phyloP scores from a whole-genome alignment of 1,140 invertebrate genomes.

The Drosophila quadrilineata region DNA sequence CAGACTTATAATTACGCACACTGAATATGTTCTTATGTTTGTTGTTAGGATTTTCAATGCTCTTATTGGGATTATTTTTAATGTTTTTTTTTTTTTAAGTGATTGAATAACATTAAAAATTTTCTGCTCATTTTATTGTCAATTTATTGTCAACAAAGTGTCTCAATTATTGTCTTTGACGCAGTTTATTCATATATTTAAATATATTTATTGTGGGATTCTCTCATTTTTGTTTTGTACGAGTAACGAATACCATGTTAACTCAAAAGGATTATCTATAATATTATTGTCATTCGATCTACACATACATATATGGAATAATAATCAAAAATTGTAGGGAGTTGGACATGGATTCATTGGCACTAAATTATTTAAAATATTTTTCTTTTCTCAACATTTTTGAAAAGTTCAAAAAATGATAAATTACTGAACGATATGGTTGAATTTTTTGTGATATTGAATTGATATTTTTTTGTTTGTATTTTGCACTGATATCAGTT shows the following conservation, averaged over 20 bases:
- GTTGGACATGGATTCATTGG: conserved; percentile 32
- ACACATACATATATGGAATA: conserved; percentile 12
- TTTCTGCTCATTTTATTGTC: conserved; percentile 52
- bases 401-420: conserved; percentile 8
- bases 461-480: conserved; percentile 53
- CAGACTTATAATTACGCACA: conserved; percentile 80
- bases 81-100: conserved; percentile 31
- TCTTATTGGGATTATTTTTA: conserved; percentile 12
- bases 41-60: conserved; percentile 17
- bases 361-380: conserved; percentile 52
- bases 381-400: conserved; percentile 17
- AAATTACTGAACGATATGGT: conserved; percentile 59
- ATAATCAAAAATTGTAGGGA: conserved; percentile 18
- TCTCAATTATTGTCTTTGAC: conserved; percentile 68
- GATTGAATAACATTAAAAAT: conserved; percentile 25
- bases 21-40: conserved; percentile 62
- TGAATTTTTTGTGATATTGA: conserved; percentile 29
- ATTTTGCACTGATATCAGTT: conserved; percentile 73
- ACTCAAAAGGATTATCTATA: no score
- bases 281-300: conserved; percentile 28
- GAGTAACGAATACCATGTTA: no score
- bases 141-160: conserved; percentile 46
- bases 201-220: background rate
- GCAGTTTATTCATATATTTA: conserved; percentile 46
- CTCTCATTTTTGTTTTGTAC: conserved; percentile 3